Conservation (phyloP, 2,113 vertebrate genomes). For the Hippolais icterina region DNA sequence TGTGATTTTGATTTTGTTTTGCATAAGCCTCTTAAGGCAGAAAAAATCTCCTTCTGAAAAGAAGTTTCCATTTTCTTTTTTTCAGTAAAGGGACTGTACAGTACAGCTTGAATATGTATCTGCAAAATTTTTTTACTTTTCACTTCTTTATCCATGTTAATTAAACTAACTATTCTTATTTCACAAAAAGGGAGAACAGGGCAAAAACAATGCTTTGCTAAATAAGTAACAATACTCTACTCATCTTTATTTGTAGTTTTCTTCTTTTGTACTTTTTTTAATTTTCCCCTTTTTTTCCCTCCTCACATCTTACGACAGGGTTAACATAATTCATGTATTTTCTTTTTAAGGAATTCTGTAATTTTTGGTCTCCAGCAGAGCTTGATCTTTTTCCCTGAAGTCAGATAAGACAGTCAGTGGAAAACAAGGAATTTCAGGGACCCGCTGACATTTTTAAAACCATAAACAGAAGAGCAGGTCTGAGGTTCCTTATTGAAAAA, state of each 20-base stretch:
- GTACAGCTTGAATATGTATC: neutral
- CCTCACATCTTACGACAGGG: neutral
- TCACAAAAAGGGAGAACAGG: neutral
- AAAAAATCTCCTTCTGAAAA: neutral
- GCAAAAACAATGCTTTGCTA: neutral
- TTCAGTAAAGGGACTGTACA: neutral
- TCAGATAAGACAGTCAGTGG: neutral
- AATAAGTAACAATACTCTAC: neutral
- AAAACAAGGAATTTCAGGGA: neutral
- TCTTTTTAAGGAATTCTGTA: neutral
- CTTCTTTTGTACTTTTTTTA: neutral
- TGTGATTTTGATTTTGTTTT: neutral
- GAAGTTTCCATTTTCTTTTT: neutral
- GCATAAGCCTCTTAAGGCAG: neutral
- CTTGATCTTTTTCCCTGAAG: neutral
- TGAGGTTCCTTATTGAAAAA: neutral
- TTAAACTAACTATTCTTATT: neutral
- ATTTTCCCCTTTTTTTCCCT: neutral
- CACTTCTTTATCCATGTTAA: neutral
- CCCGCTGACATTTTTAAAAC: neutral
- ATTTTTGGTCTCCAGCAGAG: neutral
- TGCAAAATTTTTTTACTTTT: neutral
- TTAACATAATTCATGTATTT: neutral
- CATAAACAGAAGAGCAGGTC: neutral
- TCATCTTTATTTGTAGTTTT: neutral